Evolutionary conservation across 1,140 invertebrate genomes (phyloP).

Genomic region (Dryas iulia): DNA sequence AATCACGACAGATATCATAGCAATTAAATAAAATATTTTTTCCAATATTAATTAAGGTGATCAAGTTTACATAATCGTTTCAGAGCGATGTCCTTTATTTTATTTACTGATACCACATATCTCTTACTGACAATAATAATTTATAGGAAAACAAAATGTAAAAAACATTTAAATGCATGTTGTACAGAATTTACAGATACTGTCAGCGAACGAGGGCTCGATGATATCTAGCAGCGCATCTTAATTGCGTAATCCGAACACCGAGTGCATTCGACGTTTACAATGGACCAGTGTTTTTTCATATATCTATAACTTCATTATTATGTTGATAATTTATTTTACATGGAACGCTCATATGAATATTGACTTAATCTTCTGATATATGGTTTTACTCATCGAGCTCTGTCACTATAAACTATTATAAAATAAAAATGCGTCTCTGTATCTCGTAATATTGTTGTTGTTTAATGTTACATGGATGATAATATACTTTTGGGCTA

Average conservation of each 20-base stretch:
- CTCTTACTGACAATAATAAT: background rate
- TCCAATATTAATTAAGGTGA: constrained; percentile 3
- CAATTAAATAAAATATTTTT: background rate
- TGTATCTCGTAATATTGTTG: constrained; percentile 20
- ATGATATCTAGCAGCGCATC: constrained; percentile 43
- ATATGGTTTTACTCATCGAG: constrained; percentile 15
- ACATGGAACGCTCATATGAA: background rate
- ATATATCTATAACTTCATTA: background rate
- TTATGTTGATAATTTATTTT: background rate
- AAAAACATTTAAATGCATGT: background rate
- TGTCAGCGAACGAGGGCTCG: constrained; percentile 18
- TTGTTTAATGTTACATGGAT: constrained; percentile 24
- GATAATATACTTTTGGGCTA: constrained; percentile 16
- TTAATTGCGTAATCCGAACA: constrained; percentile 58
- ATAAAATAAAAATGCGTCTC: constrained; percentile 24
- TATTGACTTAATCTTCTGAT: constrained; percentile 3
- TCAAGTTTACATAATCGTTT: background rate
- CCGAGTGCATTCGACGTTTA: constrained; percentile 35
- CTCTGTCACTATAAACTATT: constrained; percentile 24
- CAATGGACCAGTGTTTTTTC: constrained; percentile 9
- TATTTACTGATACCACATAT: background rate
- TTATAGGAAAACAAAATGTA: background rate
- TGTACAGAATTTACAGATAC: constrained; percentile 8
- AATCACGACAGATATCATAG: background rate
- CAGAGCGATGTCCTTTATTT: background rate